A percentile compares a stretch with the other conserved stretches of the same genome.
These are phyloP conservation scores for Acanthurus leucopareius DNA, from an alignment of 2,797 vertebrate species.

Conservation along the genomic window DNA sequence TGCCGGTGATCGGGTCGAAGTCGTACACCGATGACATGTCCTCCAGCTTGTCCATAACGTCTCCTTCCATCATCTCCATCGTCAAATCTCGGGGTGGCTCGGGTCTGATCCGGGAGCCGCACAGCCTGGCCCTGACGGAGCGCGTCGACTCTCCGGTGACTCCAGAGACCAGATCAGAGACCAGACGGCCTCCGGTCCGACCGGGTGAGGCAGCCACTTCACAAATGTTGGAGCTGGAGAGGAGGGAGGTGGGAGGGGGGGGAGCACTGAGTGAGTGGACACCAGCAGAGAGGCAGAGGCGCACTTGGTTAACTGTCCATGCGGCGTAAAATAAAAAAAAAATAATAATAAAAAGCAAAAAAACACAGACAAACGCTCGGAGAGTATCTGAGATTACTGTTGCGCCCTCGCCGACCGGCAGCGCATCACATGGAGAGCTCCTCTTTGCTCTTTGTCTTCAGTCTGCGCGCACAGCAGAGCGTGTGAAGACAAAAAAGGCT, in stretches of 20 bases:
- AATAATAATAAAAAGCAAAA: not conserved
- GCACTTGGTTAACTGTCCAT: conserved; percentile 62
- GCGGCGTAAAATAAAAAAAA: conserved; percentile 1
- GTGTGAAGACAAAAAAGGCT: conserved; percentile 65
- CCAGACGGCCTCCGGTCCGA: conserved; percentile 74
- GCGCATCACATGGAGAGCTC: conserved; percentile 59
- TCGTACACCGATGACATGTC: conserved; percentile 93
- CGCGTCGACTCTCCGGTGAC: conserved; percentile 72
- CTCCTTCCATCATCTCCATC: conserved; percentile 86
- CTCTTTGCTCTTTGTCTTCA: conserved; percentile 58
- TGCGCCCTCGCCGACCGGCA: conserved; percentile 60
- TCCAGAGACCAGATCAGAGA: conserved; percentile 79
- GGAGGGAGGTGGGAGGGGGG: conserved; percentile 18
- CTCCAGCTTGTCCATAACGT: conserved; percentile 91
- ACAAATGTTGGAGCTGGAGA: conserved; percentile 68
- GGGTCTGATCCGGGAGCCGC: conserved; percentile 81
- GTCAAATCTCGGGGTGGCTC: conserved; percentile 66
- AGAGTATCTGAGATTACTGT: conserved; percentile 36
- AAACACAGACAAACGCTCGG: not conserved
- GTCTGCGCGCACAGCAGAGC: conserved; percentile 66
- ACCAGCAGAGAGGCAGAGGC: conserved; percentile 16
- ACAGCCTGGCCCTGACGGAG: conserved; percentile 80
- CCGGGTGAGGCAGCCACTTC: conserved; percentile 78
- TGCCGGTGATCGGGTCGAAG: conserved; percentile 92
- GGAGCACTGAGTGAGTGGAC: conserved; percentile 31